Base-by-base conservation (phyloP, 37 sponge, comb jelly and placozoan genomes). In the Mnemiopsis leidyi region DNA sequence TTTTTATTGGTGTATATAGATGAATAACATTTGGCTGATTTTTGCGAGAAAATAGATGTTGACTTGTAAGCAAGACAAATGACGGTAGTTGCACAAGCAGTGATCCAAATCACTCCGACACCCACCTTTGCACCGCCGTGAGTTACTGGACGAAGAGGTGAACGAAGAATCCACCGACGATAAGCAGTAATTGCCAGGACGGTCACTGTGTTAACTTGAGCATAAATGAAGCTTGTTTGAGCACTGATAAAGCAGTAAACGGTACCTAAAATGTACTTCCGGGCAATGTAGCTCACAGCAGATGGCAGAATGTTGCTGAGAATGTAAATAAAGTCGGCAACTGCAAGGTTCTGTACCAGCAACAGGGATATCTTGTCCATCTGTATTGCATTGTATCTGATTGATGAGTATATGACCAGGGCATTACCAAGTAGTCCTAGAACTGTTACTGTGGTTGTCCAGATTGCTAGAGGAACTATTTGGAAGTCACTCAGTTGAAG, bases 241-340 rank as follows among this genome's bases (percentile, higher is more conserved):
- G 36, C 82, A 31, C 38, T 31, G 23, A 79, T 79, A 38, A 79
- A 79, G 23, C 82, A 79, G 82, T 79, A 79, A 26, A 79, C 36
- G 2, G 3, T 5, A 7, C 82, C 82, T 21, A 79, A 18, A 21
- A 79, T 23, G 37, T 34, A 79, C 26, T 23, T 3, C 1, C 82
- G 82, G 37, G 38, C 16, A 5, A 34, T 36, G 9, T 36, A 38
- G 3, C 38, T 79, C 7, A 79, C 38, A 34, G 38, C 16, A 23
- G 21, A 20, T 1, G 82, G 82, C 3, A 79, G 36, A 7, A 34
- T 26, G 23, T 79, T 36, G 35, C 18, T 13, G 37, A 79, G 5
- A 38, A 34, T 79, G 38, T 79, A 79, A 3, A 32, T 1, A 21
- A 79, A 21, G 82, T 79, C 82, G 7, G 82, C 82, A 31, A 29